A percentile compares a stretch with the other conserved stretches of the same genome.
phyloP scores from a whole-genome alignment of 1,140 invertebrate species.

The Popillia japonica region DNA sequence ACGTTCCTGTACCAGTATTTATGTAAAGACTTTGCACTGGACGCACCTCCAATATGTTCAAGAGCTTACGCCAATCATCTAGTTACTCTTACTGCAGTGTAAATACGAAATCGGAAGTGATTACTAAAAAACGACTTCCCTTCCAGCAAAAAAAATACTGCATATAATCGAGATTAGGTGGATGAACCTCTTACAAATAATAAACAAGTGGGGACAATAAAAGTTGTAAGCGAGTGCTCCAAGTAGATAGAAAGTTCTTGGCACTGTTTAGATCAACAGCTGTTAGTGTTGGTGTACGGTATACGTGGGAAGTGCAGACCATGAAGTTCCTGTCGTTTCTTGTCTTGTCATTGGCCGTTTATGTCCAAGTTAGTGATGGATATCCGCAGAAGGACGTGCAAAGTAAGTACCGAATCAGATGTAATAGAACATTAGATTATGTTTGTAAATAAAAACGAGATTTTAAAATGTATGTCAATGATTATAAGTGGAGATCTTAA shows the following conservation, averaged over 20 bases:
- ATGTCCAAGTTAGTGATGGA: not conserved
- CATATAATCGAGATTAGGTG: not conserved
- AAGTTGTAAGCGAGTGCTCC: not conserved
- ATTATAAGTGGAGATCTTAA: too few relatives aligned
- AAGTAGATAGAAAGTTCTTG: conserved; percentile 24
- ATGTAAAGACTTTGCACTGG: too few relatives aligned
- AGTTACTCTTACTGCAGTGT: too few relatives aligned
- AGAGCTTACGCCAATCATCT: too few relatives aligned
- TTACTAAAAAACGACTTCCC: not conserved
- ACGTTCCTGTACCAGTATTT: too few relatives aligned
- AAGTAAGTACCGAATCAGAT: not conserved
- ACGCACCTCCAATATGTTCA: too few relatives aligned
- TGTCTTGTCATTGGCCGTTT: conserved; percentile 12
- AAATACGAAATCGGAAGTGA: not conserved
- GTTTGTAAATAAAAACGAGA: not conserved
- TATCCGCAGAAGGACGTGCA: not conserved
- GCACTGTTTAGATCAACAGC: conserved; percentile 33
- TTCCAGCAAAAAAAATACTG: not conserved
- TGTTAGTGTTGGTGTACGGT: conserved; percentile 17
- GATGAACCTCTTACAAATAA: conserved; percentile 32
- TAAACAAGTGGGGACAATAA: conserved; percentile 35
- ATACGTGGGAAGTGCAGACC: conserved; percentile 29
- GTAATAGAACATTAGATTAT: not conserved
- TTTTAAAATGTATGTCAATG: conserved; percentile 11
- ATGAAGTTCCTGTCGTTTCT: conserved; percentile 23